A percentile compares a stretch with the other conserved stretches of the same genome.
These are phyloP conservation scores for Pseudococcus viburni DNA, from an alignment of 2,888 invertebrate genomes.

Conservation along the genomic window DNA sequence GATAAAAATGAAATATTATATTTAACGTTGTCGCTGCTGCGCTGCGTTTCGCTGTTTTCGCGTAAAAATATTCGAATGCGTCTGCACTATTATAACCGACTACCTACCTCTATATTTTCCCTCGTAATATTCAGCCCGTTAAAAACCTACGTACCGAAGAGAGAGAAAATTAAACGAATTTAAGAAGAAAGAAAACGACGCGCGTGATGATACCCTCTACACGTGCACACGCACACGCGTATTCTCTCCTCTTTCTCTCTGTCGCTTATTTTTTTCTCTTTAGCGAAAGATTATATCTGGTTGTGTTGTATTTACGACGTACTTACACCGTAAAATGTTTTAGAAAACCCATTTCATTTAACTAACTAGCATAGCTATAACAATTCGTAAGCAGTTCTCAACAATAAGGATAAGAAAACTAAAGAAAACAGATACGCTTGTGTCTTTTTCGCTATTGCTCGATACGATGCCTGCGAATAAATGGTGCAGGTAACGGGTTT, in stretches of 20 bases:
- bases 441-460: background rate
- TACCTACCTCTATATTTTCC: background rate
- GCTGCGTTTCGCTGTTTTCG: background rate
- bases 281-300: conserved; percentile 4
- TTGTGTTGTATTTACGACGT: conserved; percentile 35
- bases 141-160: background rate
- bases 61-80: conserved; percentile 12
- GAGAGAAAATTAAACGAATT: conserved; percentile 25
- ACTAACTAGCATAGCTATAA: background rate
- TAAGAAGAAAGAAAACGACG: background rate
- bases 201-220: too few relatives aligned
- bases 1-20: conserved; percentile 35
- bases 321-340: conserved; percentile 22
- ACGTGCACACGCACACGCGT: too few relatives aligned
- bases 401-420: background rate
- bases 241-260: background rate
- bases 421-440: background rate
- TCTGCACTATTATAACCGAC: background rate
- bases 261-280: background rate
- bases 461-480: background rate
- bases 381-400: conserved; percentile 13
- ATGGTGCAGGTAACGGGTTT: background rate
- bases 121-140: background rate
- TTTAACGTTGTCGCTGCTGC: conserved; percentile 5
- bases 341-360: conserved; percentile 11